Percentiles rank a stretch among this genome's conserved stretches.
phyloP scores from a whole-genome alignment of 2,797 vertebrate species.

The Tarsius wallacei region DNA sequence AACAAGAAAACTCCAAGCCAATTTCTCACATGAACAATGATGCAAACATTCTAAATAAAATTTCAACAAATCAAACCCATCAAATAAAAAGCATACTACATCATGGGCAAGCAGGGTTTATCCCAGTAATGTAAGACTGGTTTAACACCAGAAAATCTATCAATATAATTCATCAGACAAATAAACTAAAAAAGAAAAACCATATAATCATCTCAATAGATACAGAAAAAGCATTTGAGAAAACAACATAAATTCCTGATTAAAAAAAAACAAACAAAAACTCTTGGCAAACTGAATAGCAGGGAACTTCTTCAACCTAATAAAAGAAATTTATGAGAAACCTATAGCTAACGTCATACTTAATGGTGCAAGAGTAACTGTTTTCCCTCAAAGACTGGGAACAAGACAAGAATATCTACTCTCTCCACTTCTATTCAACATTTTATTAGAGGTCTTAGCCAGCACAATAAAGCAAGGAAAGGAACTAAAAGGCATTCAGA shows the following conservation, averaged over 20 bases:
- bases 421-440: neutral
- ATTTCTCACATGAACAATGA: neutral
- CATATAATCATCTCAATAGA: neutral
- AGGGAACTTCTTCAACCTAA: neutral
- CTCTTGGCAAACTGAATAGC: neutral
- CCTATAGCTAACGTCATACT: neutral
- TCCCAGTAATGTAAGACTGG: neutral
- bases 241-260: neutral
- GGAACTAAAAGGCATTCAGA: neutral
- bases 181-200: neutral
- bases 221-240: neutral
- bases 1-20: neutral
- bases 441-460: neutral
- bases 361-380: neutral
- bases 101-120: neutral
- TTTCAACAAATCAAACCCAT: neutral
- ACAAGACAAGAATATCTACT: neutral
- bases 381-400: neutral
- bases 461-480: neutral
- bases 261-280: neutral
- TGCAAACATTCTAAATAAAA: constrained; percentile 19
- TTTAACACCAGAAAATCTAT: constrained; percentile 27
- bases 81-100: neutral
- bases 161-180: neutral
- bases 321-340: neutral